These are phyloP conservation scores for Julus scanicus DNA, from an alignment of 2,888 invertebrate species.

Conservation along the genomic window DNA sequence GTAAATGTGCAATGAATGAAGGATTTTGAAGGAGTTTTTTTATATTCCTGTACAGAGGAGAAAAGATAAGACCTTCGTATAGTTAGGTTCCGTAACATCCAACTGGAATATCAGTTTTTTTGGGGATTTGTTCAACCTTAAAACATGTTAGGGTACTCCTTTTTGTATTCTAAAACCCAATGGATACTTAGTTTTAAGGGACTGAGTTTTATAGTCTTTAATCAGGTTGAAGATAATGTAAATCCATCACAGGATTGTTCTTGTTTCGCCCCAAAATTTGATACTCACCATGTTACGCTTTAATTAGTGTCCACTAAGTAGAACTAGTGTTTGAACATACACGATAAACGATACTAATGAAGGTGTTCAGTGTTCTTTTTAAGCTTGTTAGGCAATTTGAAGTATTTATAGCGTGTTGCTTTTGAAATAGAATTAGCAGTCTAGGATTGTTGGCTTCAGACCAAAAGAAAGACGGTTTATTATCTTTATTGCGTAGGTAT, in stretches of 20 bases:
- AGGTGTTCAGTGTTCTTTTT: neutral
- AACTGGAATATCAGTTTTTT: too few relatives aligned
- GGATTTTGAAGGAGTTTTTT: neutral
- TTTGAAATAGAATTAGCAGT: neutral
- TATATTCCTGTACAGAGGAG: neutral
- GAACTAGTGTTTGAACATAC: neutral
- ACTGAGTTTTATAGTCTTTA: too few relatives aligned
- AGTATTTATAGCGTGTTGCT: neutral
- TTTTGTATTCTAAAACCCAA: too few relatives aligned
- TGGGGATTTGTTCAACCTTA: too few relatives aligned
- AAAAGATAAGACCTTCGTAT: too few relatives aligned
- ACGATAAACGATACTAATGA: neutral
- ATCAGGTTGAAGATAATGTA: too few relatives aligned
- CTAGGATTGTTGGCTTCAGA: neutral
- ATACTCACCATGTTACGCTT: neutral
- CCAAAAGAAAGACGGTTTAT: neutral
- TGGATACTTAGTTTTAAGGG: too few relatives aligned
- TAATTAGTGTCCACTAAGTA: neutral
- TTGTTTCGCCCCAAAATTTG: too few relatives aligned
- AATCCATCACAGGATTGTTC: too few relatives aligned
- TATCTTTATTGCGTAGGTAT: neutral
- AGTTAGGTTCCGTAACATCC: too few relatives aligned
- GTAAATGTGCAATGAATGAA: neutral
- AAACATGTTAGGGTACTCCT: too few relatives aligned
- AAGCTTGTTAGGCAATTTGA: neutral